Conservation (phyloP, 53 echinoderm and acorn worm species). For the Apostichopus leukothele region DNA sequence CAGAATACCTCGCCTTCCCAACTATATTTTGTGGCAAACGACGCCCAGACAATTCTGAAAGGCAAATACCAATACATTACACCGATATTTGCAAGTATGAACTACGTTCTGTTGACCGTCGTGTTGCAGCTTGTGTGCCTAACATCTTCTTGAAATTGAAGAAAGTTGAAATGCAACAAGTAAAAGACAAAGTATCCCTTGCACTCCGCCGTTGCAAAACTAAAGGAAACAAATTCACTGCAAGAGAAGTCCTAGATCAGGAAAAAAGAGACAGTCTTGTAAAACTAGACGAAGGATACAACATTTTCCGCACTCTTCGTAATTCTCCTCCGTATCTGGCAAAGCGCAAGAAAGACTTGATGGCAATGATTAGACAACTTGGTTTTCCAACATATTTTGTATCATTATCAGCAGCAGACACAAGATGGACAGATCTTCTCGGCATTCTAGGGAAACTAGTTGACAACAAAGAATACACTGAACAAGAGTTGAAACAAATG, state of each 20-base stretch:
- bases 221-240: slow-evolving; percentile 37
- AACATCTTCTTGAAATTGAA: slow-evolving; percentile 57
- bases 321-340: slow-evolving; percentile 52
- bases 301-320: slow-evolving; percentile 33
- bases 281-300: slow-evolving; percentile 48
- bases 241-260: slow-evolving; percentile 10
- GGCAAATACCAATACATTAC: not conserved
- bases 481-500: slow-evolving; percentile 25
- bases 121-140: slow-evolving; percentile 40
- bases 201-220: slow-evolving; percentile 47
- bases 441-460: slow-evolving; percentile 39
- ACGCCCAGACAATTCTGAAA: not conserved
- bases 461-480: slow-evolving; percentile 47
- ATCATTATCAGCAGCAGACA: slow-evolving; percentile 53
- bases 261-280: not conserved
- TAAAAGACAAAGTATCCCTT: slow-evolving; percentile 15
- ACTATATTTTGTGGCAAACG: slow-evolving; percentile 53
- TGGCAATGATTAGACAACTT: slow-evolving; percentile 56
- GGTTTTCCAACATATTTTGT: slow-evolving; percentile 60
- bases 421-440: slow-evolving; percentile 45
- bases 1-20: slow-evolving; percentile 57
- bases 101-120: slow-evolving; percentile 45
- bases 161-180: slow-evolving; percentile 47
- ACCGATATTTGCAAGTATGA: slow-evolving; percentile 48
- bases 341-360: slow-evolving; percentile 52